phyloP scores from a whole-genome alignment of 2,797 vertebrate species.

The Lutjanus argentimaculatus region DNA sequence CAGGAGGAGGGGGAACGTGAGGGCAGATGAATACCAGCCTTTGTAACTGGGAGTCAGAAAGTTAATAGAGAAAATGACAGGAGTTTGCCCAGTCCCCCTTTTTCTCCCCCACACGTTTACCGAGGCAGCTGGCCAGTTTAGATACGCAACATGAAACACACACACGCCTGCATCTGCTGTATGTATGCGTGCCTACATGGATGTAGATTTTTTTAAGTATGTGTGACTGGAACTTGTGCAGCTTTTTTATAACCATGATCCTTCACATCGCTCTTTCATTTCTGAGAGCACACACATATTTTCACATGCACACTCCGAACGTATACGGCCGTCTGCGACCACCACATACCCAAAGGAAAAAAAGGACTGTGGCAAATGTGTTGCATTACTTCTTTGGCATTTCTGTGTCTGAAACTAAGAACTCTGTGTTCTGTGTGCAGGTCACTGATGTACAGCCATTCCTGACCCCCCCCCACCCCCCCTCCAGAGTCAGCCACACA shows the following conservation, averaged over 20 bases:
- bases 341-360: conserved; percentile 39
- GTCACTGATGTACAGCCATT: conserved; percentile 63
- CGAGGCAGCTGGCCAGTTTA: conserved; percentile 80
- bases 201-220: conserved; percentile 43
- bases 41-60: conserved; percentile 80
- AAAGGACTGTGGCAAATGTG: conserved; percentile 50
- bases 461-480: conserved; percentile 33
- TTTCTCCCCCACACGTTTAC: conserved; percentile 77
- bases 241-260: conserved; percentile 43
- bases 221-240: conserved; percentile 47
- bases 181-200: conserved; percentile 24
- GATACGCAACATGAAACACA: conserved; percentile 58
- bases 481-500: conserved; percentile 66
- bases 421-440: conserved; percentile 76
- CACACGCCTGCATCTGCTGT: conserved; percentile 38
- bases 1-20: conserved; percentile 74
- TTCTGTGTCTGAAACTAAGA: conserved; percentile 76
- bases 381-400: conserved; percentile 69
- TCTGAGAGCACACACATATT: conserved; percentile 10
- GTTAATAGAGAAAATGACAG: conserved; percentile 85
- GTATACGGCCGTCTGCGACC: conserved; percentile 35
- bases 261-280: conserved; percentile 23
- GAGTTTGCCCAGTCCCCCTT: conserved; percentile 71
- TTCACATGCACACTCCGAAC: conserved; percentile 36
- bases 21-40: conserved; percentile 84